Evolutionary conservation across 2,113 vertebrate genomes (phyloP).

Genomic region (Coracopsis vasa): DNA sequence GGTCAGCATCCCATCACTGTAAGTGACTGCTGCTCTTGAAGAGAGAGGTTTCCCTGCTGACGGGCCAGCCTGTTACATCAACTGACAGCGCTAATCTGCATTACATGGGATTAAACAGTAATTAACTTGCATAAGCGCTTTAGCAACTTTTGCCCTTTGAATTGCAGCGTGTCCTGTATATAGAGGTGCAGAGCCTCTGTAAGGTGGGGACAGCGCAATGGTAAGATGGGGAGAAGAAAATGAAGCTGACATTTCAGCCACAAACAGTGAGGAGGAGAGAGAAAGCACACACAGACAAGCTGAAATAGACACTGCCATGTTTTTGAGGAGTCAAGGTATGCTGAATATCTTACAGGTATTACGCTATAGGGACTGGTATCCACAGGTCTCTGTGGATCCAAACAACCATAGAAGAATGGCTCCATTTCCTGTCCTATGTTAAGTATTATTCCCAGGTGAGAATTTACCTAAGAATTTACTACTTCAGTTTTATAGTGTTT

Average conservation of each 20-base stretch:
- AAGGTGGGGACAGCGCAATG: not conserved
- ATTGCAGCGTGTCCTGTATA: not conserved
- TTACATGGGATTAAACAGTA: constrained; percentile 62
- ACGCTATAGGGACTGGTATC: not conserved
- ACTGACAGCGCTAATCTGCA: constrained; percentile 57
- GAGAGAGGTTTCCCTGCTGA: not conserved
- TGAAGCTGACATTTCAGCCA: not conserved
- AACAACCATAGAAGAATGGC: not conserved
- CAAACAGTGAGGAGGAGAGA: not conserved
- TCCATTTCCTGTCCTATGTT: not conserved
- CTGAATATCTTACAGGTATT: not conserved
- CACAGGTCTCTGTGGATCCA: not conserved
- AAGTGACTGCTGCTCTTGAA: not conserved
- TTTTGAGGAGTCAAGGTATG: not conserved
- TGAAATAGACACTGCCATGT: not conserved
- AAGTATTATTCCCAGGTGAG: not conserved
- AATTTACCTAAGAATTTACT: not conserved
- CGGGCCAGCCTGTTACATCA: not conserved
- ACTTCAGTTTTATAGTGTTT: not conserved
- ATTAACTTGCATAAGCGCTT: constrained; percentile 66
- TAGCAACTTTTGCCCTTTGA: constrained; percentile 46
- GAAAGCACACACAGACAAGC: not conserved
- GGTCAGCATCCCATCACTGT: not conserved
- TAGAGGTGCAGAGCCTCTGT: not conserved
- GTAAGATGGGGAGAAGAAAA: not conserved